Base-by-base conservation (phyloP, 2,888 invertebrate genomes). In the Agapostemon virescens region DNA sequence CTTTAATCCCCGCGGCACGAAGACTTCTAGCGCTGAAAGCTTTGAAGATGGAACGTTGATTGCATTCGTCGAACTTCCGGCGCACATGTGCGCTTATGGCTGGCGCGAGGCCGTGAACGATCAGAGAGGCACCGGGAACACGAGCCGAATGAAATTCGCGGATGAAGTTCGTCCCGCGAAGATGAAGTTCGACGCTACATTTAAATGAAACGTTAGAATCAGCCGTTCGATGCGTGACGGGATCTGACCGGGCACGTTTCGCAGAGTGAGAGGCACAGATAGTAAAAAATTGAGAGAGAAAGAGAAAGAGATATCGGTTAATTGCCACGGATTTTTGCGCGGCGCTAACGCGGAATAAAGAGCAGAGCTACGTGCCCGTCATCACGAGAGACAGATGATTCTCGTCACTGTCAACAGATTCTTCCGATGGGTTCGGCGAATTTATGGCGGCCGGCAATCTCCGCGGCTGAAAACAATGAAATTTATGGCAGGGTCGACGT, bases 371-470 rank as follows among this genome's bases (percentile, higher is more conserved):
- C 58, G 77, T 55, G 76, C 42, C 40, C 69, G 82, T 79, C 82
- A 58, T 61, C 49, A 23, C 17, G 36, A 30, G 77, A 78, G 79
- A 86, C 77, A 45, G 52, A 68, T 74, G 75, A 74, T 49, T 52
- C 42, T 55, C 66, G 69, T 75, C 69, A 64, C 67, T 73, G 84
- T 81, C 84, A 76, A 77, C 77, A 77, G 66, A 69, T 82, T 82
- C 77, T 78, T 61, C 33, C 15, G 71, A 77, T 71, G 70, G 71
- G 66, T 63, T 58, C 69, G 33, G 69, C 45, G 72, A 73, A 84
- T 81, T 84, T 81, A 69, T 74, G 68, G 63, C 72, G 30, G n/a
- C 17, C 38, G 63, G 36, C 52, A 61, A 77, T 83, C 69, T 69
- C 66, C 20, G 26, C 69, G 33, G 6, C 23, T 68, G 74, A n/a